Evolutionary conservation across 2,888 invertebrate genomes (phyloP).

Genomic region (Philopedon plagiatum): DNA sequence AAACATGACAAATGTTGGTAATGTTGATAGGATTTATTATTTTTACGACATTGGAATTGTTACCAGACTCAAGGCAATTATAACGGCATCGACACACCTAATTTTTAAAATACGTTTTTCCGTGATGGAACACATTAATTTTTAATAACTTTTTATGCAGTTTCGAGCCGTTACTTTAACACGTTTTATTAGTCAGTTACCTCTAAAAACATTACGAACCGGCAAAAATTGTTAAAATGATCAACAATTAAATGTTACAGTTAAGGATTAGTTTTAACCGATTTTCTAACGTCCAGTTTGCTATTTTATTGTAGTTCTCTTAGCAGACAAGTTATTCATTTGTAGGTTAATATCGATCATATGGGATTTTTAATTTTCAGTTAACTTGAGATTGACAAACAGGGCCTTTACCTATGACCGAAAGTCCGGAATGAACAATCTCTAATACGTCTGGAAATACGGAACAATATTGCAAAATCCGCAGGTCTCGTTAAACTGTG

Average conservation of each 20-base stretch:
- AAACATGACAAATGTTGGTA: too few species aligned
- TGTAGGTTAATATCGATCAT: too few species aligned
- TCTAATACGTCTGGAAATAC: constrained; percentile 30
- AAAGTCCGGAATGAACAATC: constrained; percentile 12
- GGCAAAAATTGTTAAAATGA: not conserved
- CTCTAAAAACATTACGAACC: not conserved
- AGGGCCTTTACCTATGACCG: not conserved
- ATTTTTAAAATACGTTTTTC: not conserved
- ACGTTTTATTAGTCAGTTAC: constrained; percentile 2
- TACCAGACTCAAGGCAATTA: too few species aligned
- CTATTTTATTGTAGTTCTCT: too few species aligned
- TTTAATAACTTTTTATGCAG: constrained; percentile 7
- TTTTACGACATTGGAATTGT: too few species aligned
- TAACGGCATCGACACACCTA: too few species aligned
- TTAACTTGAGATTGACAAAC: constrained; percentile 9
- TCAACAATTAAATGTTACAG: not conserved
- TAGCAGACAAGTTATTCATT: too few species aligned
- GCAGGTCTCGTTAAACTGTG: constrained; percentile 17
- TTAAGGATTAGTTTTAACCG: not conserved
- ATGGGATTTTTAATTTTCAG: too few species aligned
- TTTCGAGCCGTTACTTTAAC: not conserved
- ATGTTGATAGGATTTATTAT: too few species aligned
- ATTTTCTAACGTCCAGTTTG: not conserved
- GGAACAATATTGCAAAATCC: constrained; percentile 40
- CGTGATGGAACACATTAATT: not conserved